Evolutionary conservation across 2,113 vertebrate species (phyloP), one percentile per base, ranked within the genome.

Genomic region (Oceanodroma tethys): DNA sequence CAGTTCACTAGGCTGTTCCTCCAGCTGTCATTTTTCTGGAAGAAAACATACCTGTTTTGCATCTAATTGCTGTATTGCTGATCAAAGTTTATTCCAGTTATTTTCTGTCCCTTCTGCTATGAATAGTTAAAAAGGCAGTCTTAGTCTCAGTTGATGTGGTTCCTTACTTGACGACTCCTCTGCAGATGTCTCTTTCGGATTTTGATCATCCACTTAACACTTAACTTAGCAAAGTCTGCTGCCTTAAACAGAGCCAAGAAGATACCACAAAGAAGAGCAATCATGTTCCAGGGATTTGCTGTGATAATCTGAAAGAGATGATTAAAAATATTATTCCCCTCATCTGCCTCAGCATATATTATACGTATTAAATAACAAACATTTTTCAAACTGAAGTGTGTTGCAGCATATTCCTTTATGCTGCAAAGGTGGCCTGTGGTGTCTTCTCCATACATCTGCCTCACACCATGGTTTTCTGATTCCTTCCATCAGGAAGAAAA

Each of bases 241-340:
- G 99, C 99, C 97, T 99, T 99, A 97, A 99, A 99, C 59, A 99
- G 98, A 47, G 99, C 99, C 98, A 99, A 97, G 91, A 99, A 99
- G 86, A 99, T 99, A 2, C 99, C 99, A 25, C 99, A 99, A 20
- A 99, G 99, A 52, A 99, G 99, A 53, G 99, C 99, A 3, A 99
- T 97, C 48, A 98, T 98, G 96, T 99, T 99, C 99, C 99, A 99
- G 43, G 99, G 98, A 71, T 99, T 99, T 63, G 99, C 99, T 11
- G 99, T 99, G 97, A 99, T 97, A 10, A 99, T 99, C 99, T 99
- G 95, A 88, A 86, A 97, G 36, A 97, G 58, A 97, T 75, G 14
- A 42, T n/a, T 36, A 72, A 58, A 93, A 88, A 34, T 45, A 11
- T 58, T 19, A 34, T 29, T 90, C 22, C 34, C 15, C 8, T 84